Percentiles rank a stretch among this genome's conserved stretches.
These are phyloP conservation scores for Dendrophyllia cribrosa DNA, from an alignment of 64 coral and sea anemone species.

Conservation along the genomic window DNA sequence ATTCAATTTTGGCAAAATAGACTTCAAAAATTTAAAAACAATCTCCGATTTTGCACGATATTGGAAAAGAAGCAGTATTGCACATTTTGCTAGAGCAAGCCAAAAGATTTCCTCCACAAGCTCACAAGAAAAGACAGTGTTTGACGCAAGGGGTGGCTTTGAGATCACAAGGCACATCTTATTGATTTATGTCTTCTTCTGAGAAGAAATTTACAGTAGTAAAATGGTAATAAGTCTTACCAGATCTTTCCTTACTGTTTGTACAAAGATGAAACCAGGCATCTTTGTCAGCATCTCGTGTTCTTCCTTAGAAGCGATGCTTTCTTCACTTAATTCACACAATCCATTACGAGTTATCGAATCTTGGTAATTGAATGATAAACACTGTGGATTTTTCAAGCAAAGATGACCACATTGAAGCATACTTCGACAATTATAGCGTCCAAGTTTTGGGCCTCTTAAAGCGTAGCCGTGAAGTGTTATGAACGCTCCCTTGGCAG, in stretches of 20 bases:
- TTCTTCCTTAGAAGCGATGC: background rate
- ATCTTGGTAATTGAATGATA: conserved; percentile 3
- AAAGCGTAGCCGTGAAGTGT: background rate
- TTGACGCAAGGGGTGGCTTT: no score
- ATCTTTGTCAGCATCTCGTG: background rate
- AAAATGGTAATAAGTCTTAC: background rate
- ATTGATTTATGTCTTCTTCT: background rate
- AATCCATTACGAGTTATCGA: background rate
- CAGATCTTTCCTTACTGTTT: conserved; percentile 27
- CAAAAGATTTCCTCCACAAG: no score
- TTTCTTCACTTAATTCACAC: conserved; percentile 5
- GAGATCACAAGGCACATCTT: background rate
- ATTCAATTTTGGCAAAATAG: no score
- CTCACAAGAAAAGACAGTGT: no score
- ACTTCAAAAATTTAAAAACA: no score
- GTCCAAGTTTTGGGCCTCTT: background rate
- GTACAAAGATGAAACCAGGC: background rate
- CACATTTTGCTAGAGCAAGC: no score
- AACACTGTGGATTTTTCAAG: background rate
- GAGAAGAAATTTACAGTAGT: background rate
- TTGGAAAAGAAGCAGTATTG: no score
- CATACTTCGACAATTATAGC: background rate
- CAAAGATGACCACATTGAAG: background rate
- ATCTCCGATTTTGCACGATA: no score
- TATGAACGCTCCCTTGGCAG: background rate